These are phyloP conservation scores for Montipora cactus DNA, from an alignment of 64 coral and sea anemone species.

Conservation along the genomic window DNA sequence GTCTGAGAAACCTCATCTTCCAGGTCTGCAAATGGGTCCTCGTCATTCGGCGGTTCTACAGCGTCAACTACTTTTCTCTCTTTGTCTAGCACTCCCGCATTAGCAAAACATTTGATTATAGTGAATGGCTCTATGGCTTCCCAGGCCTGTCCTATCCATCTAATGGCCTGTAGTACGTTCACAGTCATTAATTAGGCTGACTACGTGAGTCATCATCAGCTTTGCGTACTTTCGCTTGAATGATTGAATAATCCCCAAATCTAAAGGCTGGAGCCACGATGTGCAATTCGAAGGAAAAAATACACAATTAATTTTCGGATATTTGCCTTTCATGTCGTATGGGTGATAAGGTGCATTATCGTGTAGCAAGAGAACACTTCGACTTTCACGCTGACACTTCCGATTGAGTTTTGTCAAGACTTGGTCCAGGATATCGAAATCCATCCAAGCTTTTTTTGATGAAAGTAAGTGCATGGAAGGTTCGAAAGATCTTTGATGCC, in stretches of 20 bases:
- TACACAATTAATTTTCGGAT: background rate
- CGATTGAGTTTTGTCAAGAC: constrained; percentile 1
- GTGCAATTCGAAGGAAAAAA: constrained; percentile 43
- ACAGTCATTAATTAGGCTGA: background rate
- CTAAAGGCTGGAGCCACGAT: constrained; percentile 8
- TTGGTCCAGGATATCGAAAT: constrained; percentile 30
- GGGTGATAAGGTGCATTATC: background rate
- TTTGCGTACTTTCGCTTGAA: background rate
- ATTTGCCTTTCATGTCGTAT: background rate
- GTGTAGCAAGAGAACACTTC: constrained; percentile 8
- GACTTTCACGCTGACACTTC: constrained; percentile 12
- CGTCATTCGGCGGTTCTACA: too few relatives aligned
- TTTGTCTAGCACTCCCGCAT: too few relatives aligned
- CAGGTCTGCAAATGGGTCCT: too few relatives aligned
- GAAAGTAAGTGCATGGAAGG: constrained; percentile 57
- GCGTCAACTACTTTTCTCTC: too few relatives aligned
- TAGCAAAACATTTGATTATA: too few relatives aligned
- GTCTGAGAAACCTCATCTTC: too few relatives aligned
- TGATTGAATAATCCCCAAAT: constrained; percentile 10
- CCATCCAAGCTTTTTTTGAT: constrained; percentile 49
- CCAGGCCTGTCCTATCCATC: too few relatives aligned
- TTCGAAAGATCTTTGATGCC: too few relatives aligned
- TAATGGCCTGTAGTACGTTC: background rate
- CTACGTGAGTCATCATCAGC: background rate
- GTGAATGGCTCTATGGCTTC: too few relatives aligned